Evolutionary conservation across 2,888 invertebrate genomes (phyloP).

Genomic region (Hofmannophila pseudospretella): DNA sequence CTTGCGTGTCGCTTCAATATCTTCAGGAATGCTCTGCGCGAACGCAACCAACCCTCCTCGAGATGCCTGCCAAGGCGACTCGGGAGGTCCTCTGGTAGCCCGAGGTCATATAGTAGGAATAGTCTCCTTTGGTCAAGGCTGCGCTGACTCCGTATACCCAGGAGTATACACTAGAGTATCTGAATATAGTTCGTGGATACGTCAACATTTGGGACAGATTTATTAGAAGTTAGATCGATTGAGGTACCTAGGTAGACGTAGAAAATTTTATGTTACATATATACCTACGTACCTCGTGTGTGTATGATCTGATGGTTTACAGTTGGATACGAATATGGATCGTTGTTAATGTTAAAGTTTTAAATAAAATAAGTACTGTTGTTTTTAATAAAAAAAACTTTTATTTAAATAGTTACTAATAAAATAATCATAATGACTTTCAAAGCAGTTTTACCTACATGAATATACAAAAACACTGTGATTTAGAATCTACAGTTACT

Average conservation of each 20-base stretch:
- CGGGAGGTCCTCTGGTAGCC: constrained; percentile 78
- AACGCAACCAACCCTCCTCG: constrained; percentile 40
- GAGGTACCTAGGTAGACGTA: no score
- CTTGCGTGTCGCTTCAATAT: constrained; percentile 39
- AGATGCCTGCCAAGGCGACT: constrained; percentile 76
- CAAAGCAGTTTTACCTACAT: no score
- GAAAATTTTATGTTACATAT: no score
- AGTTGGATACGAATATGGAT: no score
- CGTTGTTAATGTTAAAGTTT: no score
- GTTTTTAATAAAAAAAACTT: no score
- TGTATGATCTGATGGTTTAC: not conserved
- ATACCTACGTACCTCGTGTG: no score
- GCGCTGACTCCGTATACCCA: constrained; percentile 69
- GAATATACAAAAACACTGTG: no score
- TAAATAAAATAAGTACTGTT: no score
- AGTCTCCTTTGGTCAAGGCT: constrained; percentile 78
- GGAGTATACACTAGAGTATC: constrained; percentile 78
- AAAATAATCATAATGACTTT: no score
- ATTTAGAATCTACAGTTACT: no score
- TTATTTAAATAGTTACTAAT: no score
- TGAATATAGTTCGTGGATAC: constrained; percentile 51
- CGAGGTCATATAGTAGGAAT: constrained; percentile 65
- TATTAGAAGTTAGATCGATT: not conserved
- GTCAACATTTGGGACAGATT: constrained; percentile 13
- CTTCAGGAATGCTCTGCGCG: constrained; percentile 66